Percentiles rank a stretch among this genome's conserved stretches.
Conservation (phyloP, 2,113 vertebrate species). For the Poeciliopsis retropinna region DNA sequence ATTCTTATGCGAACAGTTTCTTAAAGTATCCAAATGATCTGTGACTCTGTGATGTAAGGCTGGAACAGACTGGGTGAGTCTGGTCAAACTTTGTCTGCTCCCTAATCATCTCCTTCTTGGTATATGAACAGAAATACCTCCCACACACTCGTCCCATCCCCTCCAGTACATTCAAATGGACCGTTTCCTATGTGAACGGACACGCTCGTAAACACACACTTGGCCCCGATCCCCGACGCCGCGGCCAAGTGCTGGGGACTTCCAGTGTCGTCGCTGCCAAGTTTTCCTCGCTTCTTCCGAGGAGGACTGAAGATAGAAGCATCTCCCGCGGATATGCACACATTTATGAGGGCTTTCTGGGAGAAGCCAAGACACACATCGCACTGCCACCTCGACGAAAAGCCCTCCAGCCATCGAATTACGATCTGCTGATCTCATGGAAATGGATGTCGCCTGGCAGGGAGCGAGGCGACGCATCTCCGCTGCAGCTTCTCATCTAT, state of each 20-base stretch:
- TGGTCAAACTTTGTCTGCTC: conserved; percentile 59
- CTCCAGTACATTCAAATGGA: conserved; percentile 59
- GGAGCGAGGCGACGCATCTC: conserved; percentile 61
- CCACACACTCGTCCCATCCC: conserved; percentile 68
- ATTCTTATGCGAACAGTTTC: conserved; percentile 46
- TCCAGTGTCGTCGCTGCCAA: conserved; percentile 79
- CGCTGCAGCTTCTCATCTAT: conserved; percentile 63
- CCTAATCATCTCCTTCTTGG: conserved; percentile 67
- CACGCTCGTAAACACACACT: conserved; percentile 33
- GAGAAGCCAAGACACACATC: conserved; percentile 40
- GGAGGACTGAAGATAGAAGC: conserved; percentile 56
- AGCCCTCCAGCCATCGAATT: conserved; percentile 50
- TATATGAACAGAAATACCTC: conserved; percentile 71
- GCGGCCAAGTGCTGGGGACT: conserved; percentile 77
- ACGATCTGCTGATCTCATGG: conserved; percentile 62
- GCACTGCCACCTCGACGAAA: conserved; percentile 50
- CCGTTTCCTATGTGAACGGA: conserved; percentile 61
- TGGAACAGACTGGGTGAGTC: conserved; percentile 54
- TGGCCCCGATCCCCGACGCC: conserved; percentile 30
- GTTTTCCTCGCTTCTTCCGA: conserved; percentile 69
- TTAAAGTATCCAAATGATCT: conserved; percentile 49
- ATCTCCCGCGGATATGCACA: conserved; percentile 12
- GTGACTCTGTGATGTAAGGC: conserved; percentile 49
- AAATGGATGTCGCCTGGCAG: conserved; percentile 60
- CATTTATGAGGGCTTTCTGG: conserved; percentile 12